Percentiles rank a stretch among this genome's conserved stretches.
phyloP scores from a whole-genome alignment of 2,113 vertebrate genomes.

The Alligator mississippiensis region DNA sequence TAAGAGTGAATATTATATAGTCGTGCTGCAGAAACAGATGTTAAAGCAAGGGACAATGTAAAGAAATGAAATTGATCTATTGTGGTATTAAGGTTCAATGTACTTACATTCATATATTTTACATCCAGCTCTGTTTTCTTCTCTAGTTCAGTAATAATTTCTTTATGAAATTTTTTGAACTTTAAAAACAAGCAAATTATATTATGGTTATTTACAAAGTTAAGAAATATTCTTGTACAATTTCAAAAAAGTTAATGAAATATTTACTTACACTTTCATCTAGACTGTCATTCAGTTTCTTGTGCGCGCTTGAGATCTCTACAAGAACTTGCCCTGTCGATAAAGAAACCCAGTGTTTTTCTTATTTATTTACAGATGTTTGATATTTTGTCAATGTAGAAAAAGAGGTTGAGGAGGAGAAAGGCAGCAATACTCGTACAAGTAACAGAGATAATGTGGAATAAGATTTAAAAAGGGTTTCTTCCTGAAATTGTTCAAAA shows the following conservation, averaged over 20 bases:
- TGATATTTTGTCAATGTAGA: slow-evolving; percentile 2
- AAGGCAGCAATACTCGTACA: not conserved
- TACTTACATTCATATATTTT: slow-evolving; percentile 97
- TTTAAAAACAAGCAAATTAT: slow-evolving; percentile 71
- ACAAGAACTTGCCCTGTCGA: slow-evolving; percentile 89
- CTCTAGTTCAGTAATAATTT: slow-evolving; percentile 93
- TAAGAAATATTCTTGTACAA: not conserved
- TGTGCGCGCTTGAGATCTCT: slow-evolving; percentile 92
- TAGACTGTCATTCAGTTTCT: slow-evolving; percentile 89
- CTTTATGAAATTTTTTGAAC: slow-evolving; percentile 94
- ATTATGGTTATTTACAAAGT: slow-evolving; percentile 13
- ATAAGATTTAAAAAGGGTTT: not conserved
- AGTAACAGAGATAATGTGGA: not conserved
- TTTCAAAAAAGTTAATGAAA: not conserved
- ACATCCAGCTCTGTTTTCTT: slow-evolving; percentile 96
- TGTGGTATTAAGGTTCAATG: not conserved
- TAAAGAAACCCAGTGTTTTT: not conserved
- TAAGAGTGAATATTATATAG: too few relatives aligned
- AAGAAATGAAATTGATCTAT: not conserved
- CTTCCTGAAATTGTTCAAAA: not conserved
- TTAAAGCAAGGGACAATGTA: not conserved
- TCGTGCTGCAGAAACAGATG: not conserved
- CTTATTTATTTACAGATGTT: slow-evolving; percentile 1
- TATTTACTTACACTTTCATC: slow-evolving; percentile 90
- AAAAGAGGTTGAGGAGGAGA: not conserved